These are phyloP conservation scores for Chauna torquata DNA, from an alignment of 2,113 vertebrate genomes.

Conservation along the genomic window DNA sequence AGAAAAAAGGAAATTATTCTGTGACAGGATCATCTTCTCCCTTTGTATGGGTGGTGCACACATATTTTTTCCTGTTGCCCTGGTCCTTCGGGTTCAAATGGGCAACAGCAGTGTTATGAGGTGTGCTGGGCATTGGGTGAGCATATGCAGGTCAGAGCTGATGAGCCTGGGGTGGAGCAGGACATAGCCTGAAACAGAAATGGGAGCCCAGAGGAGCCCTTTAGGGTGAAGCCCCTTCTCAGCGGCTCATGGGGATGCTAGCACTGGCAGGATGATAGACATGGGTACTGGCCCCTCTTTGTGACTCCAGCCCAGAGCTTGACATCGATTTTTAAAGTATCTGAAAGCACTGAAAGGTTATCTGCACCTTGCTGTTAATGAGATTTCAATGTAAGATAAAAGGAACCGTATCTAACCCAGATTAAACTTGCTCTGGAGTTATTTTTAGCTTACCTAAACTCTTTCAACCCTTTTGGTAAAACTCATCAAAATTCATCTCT, in stretches of 20 bases:
- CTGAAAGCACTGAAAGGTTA: neutral
- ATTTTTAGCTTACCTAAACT: slow-evolving; percentile 56
- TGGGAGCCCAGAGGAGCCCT: neutral
- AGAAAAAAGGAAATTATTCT: neutral
- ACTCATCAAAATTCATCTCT: slow-evolving; percentile 61
- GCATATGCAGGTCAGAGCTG: neutral
- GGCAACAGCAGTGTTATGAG: neutral
- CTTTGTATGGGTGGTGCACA: fast-evolving
- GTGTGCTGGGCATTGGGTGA: neutral
- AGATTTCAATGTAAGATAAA: slow-evolving; percentile 65
- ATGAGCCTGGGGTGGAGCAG: neutral
- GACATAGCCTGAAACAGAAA: neutral
- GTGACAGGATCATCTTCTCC: neutral
- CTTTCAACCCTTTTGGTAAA: slow-evolving; percentile 54
- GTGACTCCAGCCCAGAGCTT: neutral
- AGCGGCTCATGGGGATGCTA: neutral
- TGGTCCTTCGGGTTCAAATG: neutral
- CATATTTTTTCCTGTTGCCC: neutral
- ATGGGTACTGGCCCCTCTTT: neutral
- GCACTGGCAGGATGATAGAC: neutral
- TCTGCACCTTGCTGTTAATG: slow-evolving; percentile 35
- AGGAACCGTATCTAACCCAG: slow-evolving; percentile 39
- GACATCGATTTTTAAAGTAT: neutral
- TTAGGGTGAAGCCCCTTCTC: neutral
- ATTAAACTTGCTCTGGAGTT: slow-evolving; percentile 6